Percentiles rank a stretch among this genome's conserved stretches.
These are phyloP conservation scores for Regulus satrapa DNA, from an alignment of 2,113 vertebrate species.

Conservation along the genomic window DNA sequence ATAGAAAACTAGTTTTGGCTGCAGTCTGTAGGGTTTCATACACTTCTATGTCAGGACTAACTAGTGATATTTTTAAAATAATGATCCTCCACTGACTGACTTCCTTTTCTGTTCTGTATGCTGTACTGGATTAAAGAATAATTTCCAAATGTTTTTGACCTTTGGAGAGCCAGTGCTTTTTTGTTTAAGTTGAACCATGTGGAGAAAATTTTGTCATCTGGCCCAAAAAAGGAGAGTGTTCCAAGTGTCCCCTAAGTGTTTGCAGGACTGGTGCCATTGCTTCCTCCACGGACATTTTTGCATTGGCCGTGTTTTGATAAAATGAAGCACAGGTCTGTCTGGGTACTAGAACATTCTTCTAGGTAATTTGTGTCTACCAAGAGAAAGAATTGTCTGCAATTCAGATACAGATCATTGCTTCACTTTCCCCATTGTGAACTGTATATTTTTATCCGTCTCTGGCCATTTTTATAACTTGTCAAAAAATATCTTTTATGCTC, in stretches of 20 bases:
- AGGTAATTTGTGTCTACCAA: not conserved
- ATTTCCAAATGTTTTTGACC: slow-evolving; percentile 13
- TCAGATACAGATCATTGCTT: slow-evolving; percentile 44
- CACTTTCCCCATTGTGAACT: not conserved
- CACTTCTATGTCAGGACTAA: not conserved
- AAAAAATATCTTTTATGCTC: slow-evolving; percentile 31
- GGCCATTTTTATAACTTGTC: slow-evolving; percentile 33
- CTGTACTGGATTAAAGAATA: not conserved
- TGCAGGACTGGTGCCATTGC: not conserved
- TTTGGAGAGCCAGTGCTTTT: not conserved
- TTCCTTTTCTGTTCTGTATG: not conserved
- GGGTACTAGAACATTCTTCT: not conserved
- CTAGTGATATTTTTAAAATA: not conserved
- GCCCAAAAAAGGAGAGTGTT: not conserved
- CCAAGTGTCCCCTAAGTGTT: not conserved
- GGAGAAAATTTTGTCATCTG: not conserved
- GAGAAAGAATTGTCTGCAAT: not conserved
- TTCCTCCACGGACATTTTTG: not conserved
- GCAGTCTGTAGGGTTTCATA: not conserved
- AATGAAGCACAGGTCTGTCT: not conserved
- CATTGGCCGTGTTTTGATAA: not conserved
- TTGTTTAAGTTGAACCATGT: not conserved
- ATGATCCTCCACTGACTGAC: not conserved
- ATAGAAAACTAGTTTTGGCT: not conserved
- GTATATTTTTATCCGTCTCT: slow-evolving; percentile 5